Percentiles rank a stretch among this genome's conserved stretches.
Evolutionary conservation across 2,113 vertebrate species (phyloP).

Genomic region (human (Homo sapiens)): DNA sequence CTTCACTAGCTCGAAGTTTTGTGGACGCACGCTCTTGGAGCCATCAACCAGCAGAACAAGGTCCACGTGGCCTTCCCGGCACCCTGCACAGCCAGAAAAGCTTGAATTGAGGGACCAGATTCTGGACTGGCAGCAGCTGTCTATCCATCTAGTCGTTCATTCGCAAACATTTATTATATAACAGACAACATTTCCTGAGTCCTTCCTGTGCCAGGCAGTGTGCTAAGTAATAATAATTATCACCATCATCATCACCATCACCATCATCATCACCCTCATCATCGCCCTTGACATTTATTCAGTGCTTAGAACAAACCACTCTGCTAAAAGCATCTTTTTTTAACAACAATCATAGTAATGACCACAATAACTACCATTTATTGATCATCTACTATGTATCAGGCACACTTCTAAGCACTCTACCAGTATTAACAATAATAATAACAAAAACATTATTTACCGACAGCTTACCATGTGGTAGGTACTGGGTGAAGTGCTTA

Average conservation of each 20-base stretch:
- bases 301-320: neutral
- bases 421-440: neutral
- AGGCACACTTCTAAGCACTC: neutral
- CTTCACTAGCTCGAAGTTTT: slow-evolving; percentile 98
- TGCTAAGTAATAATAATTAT: neutral
- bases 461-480: neutral
- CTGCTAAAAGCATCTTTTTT: neutral
- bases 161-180: neutral
- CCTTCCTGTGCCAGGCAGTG: neutral
- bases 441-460: neutral
- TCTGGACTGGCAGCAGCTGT: neutral
- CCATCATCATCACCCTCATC: neutral
- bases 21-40: slow-evolving; percentile 96
- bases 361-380: neutral
- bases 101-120: neutral
- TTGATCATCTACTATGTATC: neutral
- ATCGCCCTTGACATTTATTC: neutral
- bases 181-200: neutral
- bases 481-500: neutral
- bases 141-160: neutral
- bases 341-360: neutral
- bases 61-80: slow-evolving; percentile 91
- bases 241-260: neutral
- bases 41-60: slow-evolving; percentile 96
- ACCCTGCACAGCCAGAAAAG: slow-evolving; percentile 82